Evolutionary conservation across 1,140 invertebrate species (phyloP).

Genomic region (Maconellicoccus hirsutus): DNA sequence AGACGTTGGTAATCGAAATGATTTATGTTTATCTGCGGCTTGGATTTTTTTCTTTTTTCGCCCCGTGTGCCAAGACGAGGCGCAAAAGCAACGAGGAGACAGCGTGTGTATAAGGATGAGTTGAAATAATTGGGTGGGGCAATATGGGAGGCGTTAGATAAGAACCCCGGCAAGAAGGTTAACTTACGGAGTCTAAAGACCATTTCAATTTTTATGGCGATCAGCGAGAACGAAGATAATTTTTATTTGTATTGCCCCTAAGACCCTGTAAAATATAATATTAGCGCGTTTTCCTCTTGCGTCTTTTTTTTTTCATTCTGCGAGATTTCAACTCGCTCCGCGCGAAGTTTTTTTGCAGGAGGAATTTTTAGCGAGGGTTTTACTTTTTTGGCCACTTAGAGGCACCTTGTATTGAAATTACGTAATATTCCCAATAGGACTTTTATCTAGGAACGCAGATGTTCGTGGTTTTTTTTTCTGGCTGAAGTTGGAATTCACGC

Average conservation of each 20-base stretch:
- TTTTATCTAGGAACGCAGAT: background rate
- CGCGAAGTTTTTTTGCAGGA: background rate
- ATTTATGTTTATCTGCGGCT: slow-evolving; percentile 20
- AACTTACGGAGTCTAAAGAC: slow-evolving; percentile 19
- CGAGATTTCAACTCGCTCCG: background rate
- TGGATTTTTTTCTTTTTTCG: background rate
- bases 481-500: background rate
- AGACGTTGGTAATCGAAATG: slow-evolving; percentile 20
- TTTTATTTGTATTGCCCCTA: slow-evolving; percentile 19
- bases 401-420: slow-evolving; percentile 9
- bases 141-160: slow-evolving; percentile 22
- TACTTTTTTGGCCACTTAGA: too few relatives aligned
- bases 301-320: background rate
- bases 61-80: too few relatives aligned
- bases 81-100: background rate
- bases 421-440: background rate
- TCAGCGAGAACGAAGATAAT: slow-evolving; percentile 14
- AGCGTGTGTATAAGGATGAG: slow-evolving; percentile 10
- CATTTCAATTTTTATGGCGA: slow-evolving; percentile 22
- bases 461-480: background rate
- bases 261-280: slow-evolving; percentile 20
- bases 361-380: too few relatives aligned
- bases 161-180: slow-evolving; percentile 15
- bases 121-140: slow-evolving; percentile 20
- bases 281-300: background rate